These are phyloP conservation scores for Channa maculata DNA, from an alignment of 2,113 vertebrate species.

Conservation along the genomic window DNA sequence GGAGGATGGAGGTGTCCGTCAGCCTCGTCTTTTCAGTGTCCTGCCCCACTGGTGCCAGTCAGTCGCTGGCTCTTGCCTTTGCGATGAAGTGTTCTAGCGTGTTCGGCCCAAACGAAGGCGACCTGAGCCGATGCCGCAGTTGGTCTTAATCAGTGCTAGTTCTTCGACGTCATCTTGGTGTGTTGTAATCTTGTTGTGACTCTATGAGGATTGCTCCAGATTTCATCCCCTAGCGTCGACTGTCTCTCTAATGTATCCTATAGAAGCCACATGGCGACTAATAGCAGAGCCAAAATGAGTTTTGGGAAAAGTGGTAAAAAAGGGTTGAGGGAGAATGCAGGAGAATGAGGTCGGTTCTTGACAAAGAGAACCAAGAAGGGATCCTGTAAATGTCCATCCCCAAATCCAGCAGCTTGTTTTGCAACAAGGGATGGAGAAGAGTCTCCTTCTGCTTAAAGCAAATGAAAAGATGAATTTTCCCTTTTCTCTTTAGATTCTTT, in stretches of 20 bases:
- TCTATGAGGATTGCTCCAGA: conserved; percentile 57
- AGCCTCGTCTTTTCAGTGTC: too few relatives aligned
- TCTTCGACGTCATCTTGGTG: too few relatives aligned
- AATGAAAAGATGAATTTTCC: conserved; percentile 38
- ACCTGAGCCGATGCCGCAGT: too few relatives aligned
- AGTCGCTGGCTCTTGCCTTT: too few relatives aligned
- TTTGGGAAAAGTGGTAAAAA: conserved; percentile 26
- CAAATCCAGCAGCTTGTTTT: conserved; percentile 20
- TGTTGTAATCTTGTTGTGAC: conserved; percentile 3
- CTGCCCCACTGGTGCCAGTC: too few relatives aligned
- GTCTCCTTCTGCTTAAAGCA: conserved; percentile 7
- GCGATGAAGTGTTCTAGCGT: too few relatives aligned
- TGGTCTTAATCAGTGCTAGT: too few relatives aligned
- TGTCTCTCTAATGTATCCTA: conserved; percentile 54
- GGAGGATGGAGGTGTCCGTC: conserved; percentile 5
- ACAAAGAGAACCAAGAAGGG: not conserved
- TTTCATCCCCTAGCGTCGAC: conserved; percentile 46
- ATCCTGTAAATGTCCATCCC: conserved; percentile 9
- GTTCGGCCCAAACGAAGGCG: too few relatives aligned
- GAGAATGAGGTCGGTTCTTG: conserved; percentile 31
- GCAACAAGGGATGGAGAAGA: conserved; percentile 8
- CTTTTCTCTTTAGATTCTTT: conserved; percentile 37
- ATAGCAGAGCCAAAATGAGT: conserved; percentile 57
- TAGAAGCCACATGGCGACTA: conserved; percentile 53
- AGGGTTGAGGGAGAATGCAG: conserved; percentile 16